Percentiles rank a stretch among this genome's conserved stretches.
phyloP scores from a whole-genome alignment of 53 echinoderm and acorn worm species.

The Echinometra lucunter region DNA sequence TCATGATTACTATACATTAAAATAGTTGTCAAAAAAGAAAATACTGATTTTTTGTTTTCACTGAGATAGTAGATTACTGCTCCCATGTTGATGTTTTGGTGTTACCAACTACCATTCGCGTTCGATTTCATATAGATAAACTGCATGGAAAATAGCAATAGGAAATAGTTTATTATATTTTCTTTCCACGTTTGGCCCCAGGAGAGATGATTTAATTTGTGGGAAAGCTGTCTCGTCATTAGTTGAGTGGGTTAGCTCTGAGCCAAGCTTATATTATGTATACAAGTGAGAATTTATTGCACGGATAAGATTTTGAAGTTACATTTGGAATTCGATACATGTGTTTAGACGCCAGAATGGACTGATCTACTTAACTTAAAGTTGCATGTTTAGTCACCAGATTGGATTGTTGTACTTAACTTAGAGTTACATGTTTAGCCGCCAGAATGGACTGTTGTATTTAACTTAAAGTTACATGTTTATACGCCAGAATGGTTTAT shows the following conservation, averaged over 20 bases:
- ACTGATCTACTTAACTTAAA: neutral
- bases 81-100: neutral
- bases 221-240: neutral
- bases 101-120: neutral
- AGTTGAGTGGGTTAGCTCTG: conserved; percentile 15
- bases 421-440: too few species aligned
- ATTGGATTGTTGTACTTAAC: neutral
- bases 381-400: neutral
- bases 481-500: neutral
- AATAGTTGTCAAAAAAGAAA: neutral
- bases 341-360: neutral
- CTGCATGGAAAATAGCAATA: neutral
- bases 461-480: too few species aligned
- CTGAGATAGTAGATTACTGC: neutral
- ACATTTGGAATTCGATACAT: neutral
- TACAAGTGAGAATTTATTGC: conserved; percentile 20
- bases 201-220: conserved; percentile 23
- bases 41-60: too few species aligned
- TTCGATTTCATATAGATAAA: neutral
- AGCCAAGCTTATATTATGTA: neutral
- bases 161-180: neutral
- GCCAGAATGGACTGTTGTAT: neutral
- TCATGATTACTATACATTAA: neutral
- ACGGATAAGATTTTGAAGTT: neutral
- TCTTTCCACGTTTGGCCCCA: neutral